Base-by-base conservation (phyloP, 2,113 vertebrate species). In the Tyrannus savana region DNA sequence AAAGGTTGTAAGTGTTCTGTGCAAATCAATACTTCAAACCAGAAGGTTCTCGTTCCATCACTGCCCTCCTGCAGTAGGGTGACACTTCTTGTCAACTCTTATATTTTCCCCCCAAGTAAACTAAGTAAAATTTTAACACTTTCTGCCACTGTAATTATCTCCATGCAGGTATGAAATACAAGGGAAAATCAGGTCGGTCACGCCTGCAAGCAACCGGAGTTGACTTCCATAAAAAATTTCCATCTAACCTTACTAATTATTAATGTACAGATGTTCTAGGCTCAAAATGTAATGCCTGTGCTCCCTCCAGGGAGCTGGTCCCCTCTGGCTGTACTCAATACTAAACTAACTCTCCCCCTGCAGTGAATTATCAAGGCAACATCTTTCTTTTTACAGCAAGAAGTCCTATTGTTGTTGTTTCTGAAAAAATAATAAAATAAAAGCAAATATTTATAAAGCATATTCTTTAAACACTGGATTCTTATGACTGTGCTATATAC, bases 241-340 rank as follows among this genome's bases (percentile, higher is more conserved):
- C 87, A 97, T 78, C 72, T 91, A 84, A 90, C 79, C 68, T 89
- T 60, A 72, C 67, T 94, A 93, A 95, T 97, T 96, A 95, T 95
- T 92, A 89, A 95, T 79, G 73, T 77, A 84, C 69, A 96, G 87
- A 96, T 92, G 80, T 96, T 93, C 72, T 62, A 80, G 52, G 69
- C 67, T 71, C 35, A 74, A 94, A 96, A 89, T 92, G 74, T 52
- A 84, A 94, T 33, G 63, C 71, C 47, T 71, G 42, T 21, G 50
- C 39, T 79, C 73, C 68, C 95, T 69, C 72, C 41, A 62, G 92
- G 89, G 86, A 94, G 46, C n/a, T 52, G 42, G n/a, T 80, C 60
- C 47, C n/a, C 39, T 62, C 58, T 63, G 39, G 49, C 1, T 67
- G 55, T 53, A 49, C 52, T 73, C 59, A 71, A 7, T 35, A 63